Base-by-base conservation (phyloP, 1,140 invertebrate species). In the Stegodyphus mimosarum region DNA sequence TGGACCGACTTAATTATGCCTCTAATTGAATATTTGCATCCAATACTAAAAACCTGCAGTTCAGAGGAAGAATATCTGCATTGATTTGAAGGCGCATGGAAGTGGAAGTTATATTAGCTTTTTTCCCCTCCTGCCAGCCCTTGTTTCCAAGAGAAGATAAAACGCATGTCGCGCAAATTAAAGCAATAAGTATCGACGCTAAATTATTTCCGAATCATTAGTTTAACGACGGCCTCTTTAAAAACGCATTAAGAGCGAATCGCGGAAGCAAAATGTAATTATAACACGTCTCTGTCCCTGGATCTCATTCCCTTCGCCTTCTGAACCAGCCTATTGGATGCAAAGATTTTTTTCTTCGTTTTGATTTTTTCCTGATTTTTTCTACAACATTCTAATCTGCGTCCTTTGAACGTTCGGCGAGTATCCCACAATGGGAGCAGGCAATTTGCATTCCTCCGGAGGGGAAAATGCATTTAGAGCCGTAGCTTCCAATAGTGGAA, bases 181-280 rank as follows among this genome's bases (percentile, higher is more conserved):
- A 84, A 84, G 81, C 81, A 84, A 84, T 84, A 84, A 75, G 64
- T 63, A 75, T 84, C 73, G 55, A 70, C 51, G 64, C 52, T 76
- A 84, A 84, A 84, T 75, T 84, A 84, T 84, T 84, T 84, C 64
- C 72, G 81, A 84, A 84, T 84, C 81, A 84, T 84, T 84, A 84
- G 81, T 76, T 75, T 69, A 84, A 84, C 81, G 81, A 84, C 64
- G 52, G 66, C 2, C 81, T 84, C 81, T 84, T 84, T 84, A 84
- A 84, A 84, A 84, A 75, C 81, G n/a, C 81, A 84, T 84, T 84
- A 84, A 72, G 53, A 66, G 49, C 15, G 50, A 70, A 18, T 75
- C 51, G 63, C 18, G 64, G 81, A 69, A 60, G 81, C 71, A 60
- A 84, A 76, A 84, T 75, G 81, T 84, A 84, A 84, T 84, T 84